Evolutionary conservation across 2,888 invertebrate genomes (phyloP), one percentile per base, ranked within the genome.

Genomic region (Baronia brevicornis): DNA sequence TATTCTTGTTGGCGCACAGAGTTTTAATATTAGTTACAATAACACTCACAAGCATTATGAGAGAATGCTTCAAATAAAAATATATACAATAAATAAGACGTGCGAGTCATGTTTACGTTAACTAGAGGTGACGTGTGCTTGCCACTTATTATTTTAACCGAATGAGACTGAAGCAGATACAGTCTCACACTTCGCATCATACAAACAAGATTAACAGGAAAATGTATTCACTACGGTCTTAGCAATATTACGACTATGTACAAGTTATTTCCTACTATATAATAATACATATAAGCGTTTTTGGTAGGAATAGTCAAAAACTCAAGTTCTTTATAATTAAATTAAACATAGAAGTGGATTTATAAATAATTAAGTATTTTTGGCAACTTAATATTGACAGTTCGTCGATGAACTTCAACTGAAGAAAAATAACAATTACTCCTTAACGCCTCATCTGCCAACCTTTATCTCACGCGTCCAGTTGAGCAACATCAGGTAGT

Each of bases 1-100:
- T 17, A 17, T 17, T 17, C 6, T 17, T 17, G 4, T 17, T 17
- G 4, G 6, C 6, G 4, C 6, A 17, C n/a, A n/a, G n/a, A n/a
- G n/a, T n/a, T 29, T 11, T 5, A 3, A 13, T 9, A 20, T 5
- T 10, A 11, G 14, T 7, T 21, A 25, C 11, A 7, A 28, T 6
- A 13, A 10, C 28, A 51, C 51, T 46, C 48, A 51, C 51, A 39
- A 11, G 48, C 36, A 15, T 40, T 24, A 14, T 41, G 37, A 30
- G 28, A 33, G 24, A 42, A 19, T 7, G 26, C 34, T 11, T 41
- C 39, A 15, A 46, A 22, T 15, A 40, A 29, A 28, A 50, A 33
- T 20, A 44, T 31, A 37, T 44, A 36, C 23, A 29, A 35, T 19
- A 43, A 11, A 13, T 21, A 35, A 18, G 43, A 48, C 3, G 36